Base-by-base conservation (phyloP, 2,888 invertebrate species). In the Phymatocera aterrima region DNA sequence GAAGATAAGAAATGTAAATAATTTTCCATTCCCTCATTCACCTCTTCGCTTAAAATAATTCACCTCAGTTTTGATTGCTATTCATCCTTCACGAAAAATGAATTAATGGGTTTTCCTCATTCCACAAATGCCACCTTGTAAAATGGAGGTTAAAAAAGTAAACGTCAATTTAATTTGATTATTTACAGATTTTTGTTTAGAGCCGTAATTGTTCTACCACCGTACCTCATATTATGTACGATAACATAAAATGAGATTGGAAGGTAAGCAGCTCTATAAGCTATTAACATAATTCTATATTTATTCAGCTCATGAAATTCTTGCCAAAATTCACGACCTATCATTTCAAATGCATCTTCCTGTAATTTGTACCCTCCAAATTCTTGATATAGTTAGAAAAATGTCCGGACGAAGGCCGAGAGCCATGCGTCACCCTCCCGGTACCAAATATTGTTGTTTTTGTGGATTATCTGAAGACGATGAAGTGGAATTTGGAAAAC, bases 401-500 rank as follows among this genome's bases (percentile, higher is more conserved):
- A 72, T 72, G 72, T 72, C 72, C 4, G 31, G 51, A 12, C 72
- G 72, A 48, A 48, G 72, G 51, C 51, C 72, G 34, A 72, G 43
- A 72, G 10, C 43, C 21, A 24, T n/a, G 18, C 51, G 43, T 48
- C 34, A 12, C 31, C 24, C 54, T 40, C 28, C 24, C 21, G 85
- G 89, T 77, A 87, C 82, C 74, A 82, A 82, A 37, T 90, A 90
- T 15, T 94, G 94, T 88, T 91, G 91, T 37, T 93, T 94, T 83
- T 94, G 94, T 85, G 89, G 91, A 2, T 87, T 90, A 5, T 83
- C 90, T 54, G 91, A 92, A 0, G 91, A 93, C 24, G 91, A 94
- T 82, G 94, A 93, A 84, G 79, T 92, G 6, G 88, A 91, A 15
- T 93, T 91, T 85, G 94, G 94, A 2, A 92, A 93, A 83, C 87